Base-by-base conservation (phyloP, 1,140 invertebrate species). In the Temnothorax curvispinosus region DNA sequence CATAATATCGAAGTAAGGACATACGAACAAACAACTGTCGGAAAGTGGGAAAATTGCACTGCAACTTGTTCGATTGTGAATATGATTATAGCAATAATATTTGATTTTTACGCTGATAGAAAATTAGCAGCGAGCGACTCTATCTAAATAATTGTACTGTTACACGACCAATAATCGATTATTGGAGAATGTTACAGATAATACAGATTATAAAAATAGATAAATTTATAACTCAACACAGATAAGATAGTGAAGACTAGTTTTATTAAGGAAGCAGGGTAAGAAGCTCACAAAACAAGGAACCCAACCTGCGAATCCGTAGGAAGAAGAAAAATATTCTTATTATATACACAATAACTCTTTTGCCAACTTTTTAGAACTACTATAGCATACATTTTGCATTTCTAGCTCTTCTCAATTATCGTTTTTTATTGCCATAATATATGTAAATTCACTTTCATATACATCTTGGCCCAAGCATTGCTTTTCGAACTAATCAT, bases 371-470 rank as follows among this genome's bases (percentile, higher is more conserved):
- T 15, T 21, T 76, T 74, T n/a, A 38, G 6, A 76, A 44, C 74
- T 76, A 76, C n/a, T 76, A 15, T 58, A 76, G 35, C 13, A 32
- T 41, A 38, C 38, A 44, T 60, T 76, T 76, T 76, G 54, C 74
- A 76, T 76, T 44, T 76, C 54, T 76, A 76, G 74, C 54, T 76
- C 38, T 15, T 58, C 72, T 76, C 58, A 76, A 58, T 58, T 76
- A 76, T 76, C 52, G n/a, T 44, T 58, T 76, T 75, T 76, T 76
- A 76, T 76, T 76, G 72, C 72, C 72, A 76, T 76, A 76, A 76
- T 76, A 76, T 76, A 56, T 75, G 38, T 76, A 76, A 35, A 44
- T 60, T 76, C 54, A 76, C 54, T 76, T 76, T 60, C 74, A 76
- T 76, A 27, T 60, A 44, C 54, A 76, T 27, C 72, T 76, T 76